Evolutionary conservation across 2,797 vertebrate genomes (phyloP), one percentile per base, ranked within the genome.

Genomic region (Chiropotes sagulatus): DNA sequence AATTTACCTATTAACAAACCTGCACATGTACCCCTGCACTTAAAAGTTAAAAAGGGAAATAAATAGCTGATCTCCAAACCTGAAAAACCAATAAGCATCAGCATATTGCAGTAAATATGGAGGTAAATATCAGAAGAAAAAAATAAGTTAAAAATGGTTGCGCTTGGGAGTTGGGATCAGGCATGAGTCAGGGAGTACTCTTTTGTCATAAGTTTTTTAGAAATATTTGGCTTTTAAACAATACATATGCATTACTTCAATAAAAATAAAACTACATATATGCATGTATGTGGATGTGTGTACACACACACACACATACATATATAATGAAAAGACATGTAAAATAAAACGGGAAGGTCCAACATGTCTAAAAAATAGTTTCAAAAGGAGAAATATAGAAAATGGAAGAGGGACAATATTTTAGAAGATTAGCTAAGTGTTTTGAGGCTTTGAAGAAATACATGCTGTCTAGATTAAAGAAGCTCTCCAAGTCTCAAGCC

Each of bases 111-210:
- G 28, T 41, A 81, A 64, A 86, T 36, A 19, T 4, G 41, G 46
- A 70, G 24, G 54, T 28, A 46, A 96, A 50, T 57, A 67, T 30
- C 57, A 95, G 54, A 81, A 81, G 54, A 93, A 88, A 72, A 44
- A 48, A 87, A 54, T 2, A 28, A 50, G n/a, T 61, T 33, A 15
- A 72, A 94, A 92, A 41, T 7, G 2, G 1, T 33, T 79, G 10
- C 20, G 2, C 54, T 64, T 94, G 20, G 80, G 80, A 75, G 72
- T n/a, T 73, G 15, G 26, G 89, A 73, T 48, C 15, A 4, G 36
- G 52, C 15, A 8, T 26, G 48, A 90, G 9, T 15, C 52, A 67
- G 54, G 28, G 6, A 82, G 61, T 46, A 22, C 10, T 84, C n/a
- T 48, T 83, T 48, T 79, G 44, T 73, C 33, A 28, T 58, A 15